Conservation (phyloP, 2,888 invertebrate species). For the Nasonovia ribisnigri region DNA sequence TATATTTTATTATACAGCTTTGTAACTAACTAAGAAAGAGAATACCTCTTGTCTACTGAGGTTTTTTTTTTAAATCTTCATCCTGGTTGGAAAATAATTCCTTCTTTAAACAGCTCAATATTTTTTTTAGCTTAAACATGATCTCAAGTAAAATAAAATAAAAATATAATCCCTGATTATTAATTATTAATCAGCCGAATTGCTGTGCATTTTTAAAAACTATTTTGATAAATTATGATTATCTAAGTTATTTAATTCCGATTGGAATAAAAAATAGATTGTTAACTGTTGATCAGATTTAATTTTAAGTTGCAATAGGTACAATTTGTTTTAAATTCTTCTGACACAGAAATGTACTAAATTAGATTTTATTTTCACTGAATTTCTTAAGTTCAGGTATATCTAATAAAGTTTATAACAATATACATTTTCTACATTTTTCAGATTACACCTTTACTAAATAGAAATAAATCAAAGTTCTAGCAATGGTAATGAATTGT, state of each 20-base stretch:
- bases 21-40: background rate
- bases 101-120: background rate
- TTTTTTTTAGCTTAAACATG: background rate
- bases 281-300: background rate
- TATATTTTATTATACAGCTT: background rate
- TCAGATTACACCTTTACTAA: background rate
- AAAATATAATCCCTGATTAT: background rate
- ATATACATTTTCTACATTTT: background rate
- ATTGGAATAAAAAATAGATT: background rate
- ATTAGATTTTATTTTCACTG: background rate
- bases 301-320: background rate
- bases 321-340: background rate
- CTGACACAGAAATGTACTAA: background rate
- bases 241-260: background rate
- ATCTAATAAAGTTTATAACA: background rate
- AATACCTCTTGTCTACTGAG: background rate
- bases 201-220: background rate
- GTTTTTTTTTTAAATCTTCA: background rate
- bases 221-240: too few relatives aligned
- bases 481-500: background rate
- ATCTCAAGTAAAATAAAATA: background rate
- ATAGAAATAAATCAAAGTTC: background rate
- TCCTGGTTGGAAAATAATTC: background rate
- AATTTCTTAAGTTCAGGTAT: background rate
- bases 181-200: background rate